Evolutionary conservation across 2,113 vertebrate species (phyloP).

Genomic region (Natator depressus): DNA sequence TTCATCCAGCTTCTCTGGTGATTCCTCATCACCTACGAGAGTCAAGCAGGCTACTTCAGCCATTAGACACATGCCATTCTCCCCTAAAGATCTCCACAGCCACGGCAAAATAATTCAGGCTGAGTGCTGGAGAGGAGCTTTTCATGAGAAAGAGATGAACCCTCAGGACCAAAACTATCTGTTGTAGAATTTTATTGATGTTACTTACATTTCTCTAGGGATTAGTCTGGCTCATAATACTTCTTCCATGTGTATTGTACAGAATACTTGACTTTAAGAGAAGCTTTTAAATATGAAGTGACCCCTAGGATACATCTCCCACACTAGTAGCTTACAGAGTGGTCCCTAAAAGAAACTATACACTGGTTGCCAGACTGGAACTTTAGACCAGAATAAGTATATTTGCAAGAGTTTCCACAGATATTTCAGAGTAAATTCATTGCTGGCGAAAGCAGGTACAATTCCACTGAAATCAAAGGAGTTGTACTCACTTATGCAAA

Average conservation of each 20-base stretch:
- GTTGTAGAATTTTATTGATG: neutral
- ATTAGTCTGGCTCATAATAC: neutral
- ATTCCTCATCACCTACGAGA: neutral
- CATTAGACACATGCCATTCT: neutral
- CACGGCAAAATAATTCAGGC: neutral
- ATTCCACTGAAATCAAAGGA: neutral
- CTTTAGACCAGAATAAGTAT: neutral
- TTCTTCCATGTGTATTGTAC: neutral
- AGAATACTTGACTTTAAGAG: neutral
- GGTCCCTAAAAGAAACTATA: neutral
- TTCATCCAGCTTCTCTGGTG: neutral
- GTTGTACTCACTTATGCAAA: neutral
- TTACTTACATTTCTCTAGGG: neutral
- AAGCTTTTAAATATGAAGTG: neutral
- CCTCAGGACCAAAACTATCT: neutral
- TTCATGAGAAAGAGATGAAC: neutral
- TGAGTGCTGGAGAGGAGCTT: neutral
- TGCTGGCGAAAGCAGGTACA: neutral
- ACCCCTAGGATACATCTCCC: neutral
- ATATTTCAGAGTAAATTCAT: neutral
- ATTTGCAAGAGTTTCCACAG: neutral
- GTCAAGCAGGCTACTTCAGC: neutral
- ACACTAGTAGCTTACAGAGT: neutral
- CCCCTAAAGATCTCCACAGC: neutral
- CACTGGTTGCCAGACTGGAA: neutral